These are phyloP conservation scores for Leptocoma aspasia DNA, from an alignment of 2,113 vertebrate species.

Conservation along the genomic window DNA sequence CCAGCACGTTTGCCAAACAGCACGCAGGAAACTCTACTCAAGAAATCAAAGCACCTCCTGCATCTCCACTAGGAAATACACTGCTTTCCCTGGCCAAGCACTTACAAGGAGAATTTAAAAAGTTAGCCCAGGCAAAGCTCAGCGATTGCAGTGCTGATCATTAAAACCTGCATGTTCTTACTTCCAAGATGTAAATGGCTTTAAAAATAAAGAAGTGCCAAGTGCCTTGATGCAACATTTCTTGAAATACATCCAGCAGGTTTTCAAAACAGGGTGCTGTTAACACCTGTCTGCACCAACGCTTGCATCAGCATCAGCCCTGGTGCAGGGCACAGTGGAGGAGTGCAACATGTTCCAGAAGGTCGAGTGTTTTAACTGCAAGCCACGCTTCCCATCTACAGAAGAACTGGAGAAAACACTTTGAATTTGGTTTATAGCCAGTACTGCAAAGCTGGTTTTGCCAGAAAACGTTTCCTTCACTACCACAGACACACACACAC, in stretches of 20 bases:
- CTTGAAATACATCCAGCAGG: slow-evolving; percentile 53
- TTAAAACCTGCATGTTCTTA: background rate
- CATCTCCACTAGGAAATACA: background rate
- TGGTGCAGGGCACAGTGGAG: background rate
- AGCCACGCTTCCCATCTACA: background rate
- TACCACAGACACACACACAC: background rate
- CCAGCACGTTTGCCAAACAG: background rate
- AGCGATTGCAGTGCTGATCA: background rate
- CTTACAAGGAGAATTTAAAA: background rate
- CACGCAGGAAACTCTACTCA: background rate
- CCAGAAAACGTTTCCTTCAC: background rate
- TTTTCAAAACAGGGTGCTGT: slow-evolving; percentile 53
- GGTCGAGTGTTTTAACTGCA: slow-evolving; percentile 7
- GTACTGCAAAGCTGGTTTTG: background rate
- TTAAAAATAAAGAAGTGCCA: slow-evolving; percentile 8
- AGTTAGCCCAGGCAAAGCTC: background rate
- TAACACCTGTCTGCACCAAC: slow-evolving; percentile 23
- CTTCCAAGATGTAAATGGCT: slow-evolving; percentile 11
- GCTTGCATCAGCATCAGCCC: slow-evolving; percentile 46
- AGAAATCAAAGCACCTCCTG: background rate
- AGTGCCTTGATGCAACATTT: slow-evolving; percentile 44
- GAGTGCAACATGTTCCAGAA: slow-evolving; percentile 39
- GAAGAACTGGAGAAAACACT: background rate
- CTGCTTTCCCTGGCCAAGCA: accelerated
- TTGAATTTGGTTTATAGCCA: slow-evolving; percentile 1